Percentiles rank a stretch among this genome's conserved stretches.
phyloP scores from a whole-genome alignment of 2,113 vertebrate genomes.

The Mesocricetus auratus region DNA sequence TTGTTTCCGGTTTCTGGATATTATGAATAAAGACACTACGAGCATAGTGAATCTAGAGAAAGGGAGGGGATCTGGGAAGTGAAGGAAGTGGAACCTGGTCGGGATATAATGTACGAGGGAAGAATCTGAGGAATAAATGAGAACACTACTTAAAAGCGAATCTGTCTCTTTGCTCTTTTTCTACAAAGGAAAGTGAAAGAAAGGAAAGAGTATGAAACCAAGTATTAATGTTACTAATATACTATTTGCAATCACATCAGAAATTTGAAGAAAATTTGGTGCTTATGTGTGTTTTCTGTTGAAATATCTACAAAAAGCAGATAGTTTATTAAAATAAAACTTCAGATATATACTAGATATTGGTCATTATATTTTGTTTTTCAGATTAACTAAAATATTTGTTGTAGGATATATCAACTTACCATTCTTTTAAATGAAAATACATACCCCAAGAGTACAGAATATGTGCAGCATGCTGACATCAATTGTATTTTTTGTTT shows the following conservation, averaged over 20 bases:
- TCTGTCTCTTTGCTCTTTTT: neutral
- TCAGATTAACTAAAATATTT: neutral
- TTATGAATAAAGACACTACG: neutral
- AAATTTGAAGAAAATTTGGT: neutral
- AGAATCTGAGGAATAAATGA: neutral
- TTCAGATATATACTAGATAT: neutral
- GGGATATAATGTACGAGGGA: neutral
- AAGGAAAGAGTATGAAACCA: neutral
- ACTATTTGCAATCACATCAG: neutral
- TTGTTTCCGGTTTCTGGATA: neutral
- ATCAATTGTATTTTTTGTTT: neutral
- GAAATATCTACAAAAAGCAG: neutral
- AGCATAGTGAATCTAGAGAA: neutral
- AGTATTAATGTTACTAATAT: neutral
- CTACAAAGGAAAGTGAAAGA: neutral
- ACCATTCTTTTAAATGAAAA: neutral
- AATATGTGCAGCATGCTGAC: neutral
- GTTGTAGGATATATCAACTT: neutral
- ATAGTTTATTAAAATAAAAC: neutral
- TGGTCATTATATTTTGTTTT: neutral
- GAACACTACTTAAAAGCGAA: neutral
- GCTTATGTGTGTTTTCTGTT: neutral
- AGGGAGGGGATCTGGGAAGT: neutral
- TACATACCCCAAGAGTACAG: neutral
- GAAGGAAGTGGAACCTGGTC: neutral